These are phyloP conservation scores for Oreochromis spilurus DNA, from an alignment of 2,113 vertebrate species.

Conservation along the genomic window DNA sequence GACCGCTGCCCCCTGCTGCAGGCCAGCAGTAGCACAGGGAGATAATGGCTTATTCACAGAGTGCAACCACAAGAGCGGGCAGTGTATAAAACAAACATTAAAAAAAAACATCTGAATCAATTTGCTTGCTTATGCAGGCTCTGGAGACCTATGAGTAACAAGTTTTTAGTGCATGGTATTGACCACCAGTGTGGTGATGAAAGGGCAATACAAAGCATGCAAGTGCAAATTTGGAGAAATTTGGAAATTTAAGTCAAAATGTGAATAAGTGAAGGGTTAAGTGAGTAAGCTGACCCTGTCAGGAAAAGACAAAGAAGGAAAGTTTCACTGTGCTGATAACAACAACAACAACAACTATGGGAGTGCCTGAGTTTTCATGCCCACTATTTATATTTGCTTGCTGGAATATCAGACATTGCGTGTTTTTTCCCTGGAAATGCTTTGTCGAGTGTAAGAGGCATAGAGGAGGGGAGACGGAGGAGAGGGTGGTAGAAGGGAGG, in stretches of 20 bases:
- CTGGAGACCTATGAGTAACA: background rate
- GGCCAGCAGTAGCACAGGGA: conserved; percentile 37
- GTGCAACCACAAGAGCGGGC: background rate
- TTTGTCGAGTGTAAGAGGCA: conserved; percentile 7
- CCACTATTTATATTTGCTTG: conserved; percentile 22
- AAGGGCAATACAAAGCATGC: background rate
- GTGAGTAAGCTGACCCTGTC: background rate
- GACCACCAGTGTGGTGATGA: background rate
- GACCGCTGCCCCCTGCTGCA: conserved; percentile 63
- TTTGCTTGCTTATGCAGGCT: background rate
- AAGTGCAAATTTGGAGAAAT: background rate
- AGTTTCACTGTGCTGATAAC: background rate
- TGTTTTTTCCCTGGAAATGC: conserved; percentile 37
- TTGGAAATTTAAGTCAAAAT: background rate
- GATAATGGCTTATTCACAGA: background rate
- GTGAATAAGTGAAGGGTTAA: background rate
- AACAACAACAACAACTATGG: background rate
- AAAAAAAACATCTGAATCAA: background rate
- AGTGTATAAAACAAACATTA: background rate
- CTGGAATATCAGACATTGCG: conserved; percentile 24
- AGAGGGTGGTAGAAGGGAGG: conserved; percentile 33
- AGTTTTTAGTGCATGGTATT: background rate
- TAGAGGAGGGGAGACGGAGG: conserved; percentile 16
- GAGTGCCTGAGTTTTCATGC: background rate
- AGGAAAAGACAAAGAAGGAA: background rate